Conservation (phyloP, 2,888 invertebrate species). For the Strigamia maritima region DNA sequence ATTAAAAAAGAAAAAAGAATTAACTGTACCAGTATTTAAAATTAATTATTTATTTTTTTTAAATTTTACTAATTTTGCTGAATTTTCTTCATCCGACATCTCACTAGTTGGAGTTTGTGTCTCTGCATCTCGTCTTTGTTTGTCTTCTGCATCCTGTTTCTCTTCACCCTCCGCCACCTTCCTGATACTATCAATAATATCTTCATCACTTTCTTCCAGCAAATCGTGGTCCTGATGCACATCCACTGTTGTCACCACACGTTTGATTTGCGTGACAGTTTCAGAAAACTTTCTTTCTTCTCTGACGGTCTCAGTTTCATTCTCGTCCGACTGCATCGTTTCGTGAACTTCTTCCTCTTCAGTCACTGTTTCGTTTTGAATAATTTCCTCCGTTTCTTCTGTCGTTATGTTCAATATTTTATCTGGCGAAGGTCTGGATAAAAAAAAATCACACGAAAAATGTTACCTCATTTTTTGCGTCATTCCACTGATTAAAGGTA, state of each 20-base stretch:
- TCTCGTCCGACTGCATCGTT: conserved; percentile 62
- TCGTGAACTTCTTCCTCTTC: conserved; percentile 62
- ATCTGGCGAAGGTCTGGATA: background rate
- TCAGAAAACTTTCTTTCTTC: conserved; percentile 47
- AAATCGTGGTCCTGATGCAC: background rate
- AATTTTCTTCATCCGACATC: background rate
- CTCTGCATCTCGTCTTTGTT: conserved; percentile 46
- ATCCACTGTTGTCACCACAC: background rate
- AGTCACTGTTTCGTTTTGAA: background rate
- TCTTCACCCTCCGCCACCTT: conserved; percentile 41
- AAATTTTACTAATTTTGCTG: background rate
- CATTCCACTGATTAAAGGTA: no score
- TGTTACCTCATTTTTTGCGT: background rate
- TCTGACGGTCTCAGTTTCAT: conserved; percentile 46
- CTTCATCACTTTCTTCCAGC: background rate
- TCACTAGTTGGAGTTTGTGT: background rate
- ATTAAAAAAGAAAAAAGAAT: background rate
- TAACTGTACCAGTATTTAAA: background rate
- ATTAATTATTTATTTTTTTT: background rate
- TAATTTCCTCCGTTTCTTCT: conserved; percentile 51
- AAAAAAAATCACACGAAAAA: background rate
- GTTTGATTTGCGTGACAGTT: background rate
- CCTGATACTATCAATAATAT: background rate
- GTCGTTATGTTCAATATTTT: background rate
- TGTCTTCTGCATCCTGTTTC: conserved; percentile 47